Evolutionary conservation across 2,797 vertebrate genomes (phyloP).

Genomic region (Coendou prehensilis): DNA sequence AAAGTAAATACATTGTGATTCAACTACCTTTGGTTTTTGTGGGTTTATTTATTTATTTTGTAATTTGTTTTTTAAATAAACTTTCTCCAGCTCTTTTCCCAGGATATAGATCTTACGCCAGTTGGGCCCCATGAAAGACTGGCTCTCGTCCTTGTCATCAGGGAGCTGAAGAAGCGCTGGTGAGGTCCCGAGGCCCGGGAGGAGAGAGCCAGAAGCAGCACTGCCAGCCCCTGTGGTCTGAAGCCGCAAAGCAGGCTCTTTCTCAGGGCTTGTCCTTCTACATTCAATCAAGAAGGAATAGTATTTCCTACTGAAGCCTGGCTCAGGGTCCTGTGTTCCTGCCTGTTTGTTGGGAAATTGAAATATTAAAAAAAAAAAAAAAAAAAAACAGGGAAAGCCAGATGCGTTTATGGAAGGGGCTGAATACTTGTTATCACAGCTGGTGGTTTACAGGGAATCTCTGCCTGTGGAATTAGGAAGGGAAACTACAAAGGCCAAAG

Average conservation of each 20-base stretch:
- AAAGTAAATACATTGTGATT: conserved; percentile 68
- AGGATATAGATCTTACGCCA: conserved; percentile 65
- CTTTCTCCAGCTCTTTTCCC: conserved; percentile 70
- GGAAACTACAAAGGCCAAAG: conserved; percentile 76
- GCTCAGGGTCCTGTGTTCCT: conserved; percentile 78
- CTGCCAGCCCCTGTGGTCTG: conserved; percentile 73
- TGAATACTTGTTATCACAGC: conserved; percentile 83
- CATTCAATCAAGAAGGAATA: conserved; percentile 83
- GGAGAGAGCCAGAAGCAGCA: conserved; percentile 15
- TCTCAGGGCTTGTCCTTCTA: conserved; percentile 84
- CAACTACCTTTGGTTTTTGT: conserved; percentile 73
- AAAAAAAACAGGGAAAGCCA: conserved; percentile 79
- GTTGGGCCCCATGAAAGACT: conserved; percentile 60
- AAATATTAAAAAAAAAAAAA: conserved; percentile 6
- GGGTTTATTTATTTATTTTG: conserved; percentile 78
- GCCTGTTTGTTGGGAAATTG: conserved; percentile 81
- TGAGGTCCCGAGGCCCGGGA: conserved; percentile 55
- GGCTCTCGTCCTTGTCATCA: conserved; percentile 73
- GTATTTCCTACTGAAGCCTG: conserved; percentile 74
- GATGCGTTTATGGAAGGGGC: conserved; percentile 60
- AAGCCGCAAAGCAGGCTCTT: conserved; percentile 78
- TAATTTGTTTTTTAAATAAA: conserved; percentile 80
- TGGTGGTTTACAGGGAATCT: conserved; percentile 82
- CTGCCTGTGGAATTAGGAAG: conserved; percentile 74
- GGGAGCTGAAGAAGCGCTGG: conserved; percentile 27